phyloP scores from a whole-genome alignment of 2,797 vertebrate species.

The Pelobates cultripes region DNA sequence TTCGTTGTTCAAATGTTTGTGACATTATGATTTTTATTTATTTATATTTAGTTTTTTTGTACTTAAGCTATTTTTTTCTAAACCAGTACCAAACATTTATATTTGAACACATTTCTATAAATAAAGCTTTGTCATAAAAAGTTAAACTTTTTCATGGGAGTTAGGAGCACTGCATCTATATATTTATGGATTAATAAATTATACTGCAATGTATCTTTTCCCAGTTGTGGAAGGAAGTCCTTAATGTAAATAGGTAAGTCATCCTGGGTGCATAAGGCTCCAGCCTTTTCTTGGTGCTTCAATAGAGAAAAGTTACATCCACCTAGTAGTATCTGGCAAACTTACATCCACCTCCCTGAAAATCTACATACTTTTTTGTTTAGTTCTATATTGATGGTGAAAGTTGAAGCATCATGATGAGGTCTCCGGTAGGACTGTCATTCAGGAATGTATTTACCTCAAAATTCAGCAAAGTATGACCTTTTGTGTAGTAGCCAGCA shows the following conservation, averaged over 20 bases:
- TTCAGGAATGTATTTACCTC: conserved; percentile 93
- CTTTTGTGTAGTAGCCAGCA: conserved; percentile 97
- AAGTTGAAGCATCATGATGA: conserved; percentile 97
- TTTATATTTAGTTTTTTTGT: no score
- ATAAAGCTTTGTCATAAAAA: conserved; percentile 62
- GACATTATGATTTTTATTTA: neutral
- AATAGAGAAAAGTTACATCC: conserved; percentile 95
- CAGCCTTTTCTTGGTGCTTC: conserved; percentile 94
- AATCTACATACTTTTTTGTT: conserved; percentile 92
- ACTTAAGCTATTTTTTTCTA: neutral
- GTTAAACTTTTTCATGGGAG: no score
- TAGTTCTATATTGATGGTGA: conserved; percentile 97
- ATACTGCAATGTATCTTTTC: conserved; percentile 95
- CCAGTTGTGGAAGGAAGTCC: conserved; percentile 93
- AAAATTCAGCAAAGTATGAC: conserved; percentile 90
- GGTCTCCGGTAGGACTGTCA: conserved; percentile 88
- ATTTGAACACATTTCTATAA: conserved; percentile 69
- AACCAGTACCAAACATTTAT: conserved; percentile 50
- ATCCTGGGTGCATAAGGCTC: conserved; percentile 98
- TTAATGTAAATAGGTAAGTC: conserved; percentile 95
- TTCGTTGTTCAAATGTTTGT: neutral
- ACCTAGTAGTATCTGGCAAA: no score
- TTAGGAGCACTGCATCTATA: neutral
- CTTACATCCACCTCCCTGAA: conserved; percentile 94
- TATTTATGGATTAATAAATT: conserved; percentile 91